Conservation (phyloP, 2,113 vertebrate genomes). For the Rhea pennata region DNA sequence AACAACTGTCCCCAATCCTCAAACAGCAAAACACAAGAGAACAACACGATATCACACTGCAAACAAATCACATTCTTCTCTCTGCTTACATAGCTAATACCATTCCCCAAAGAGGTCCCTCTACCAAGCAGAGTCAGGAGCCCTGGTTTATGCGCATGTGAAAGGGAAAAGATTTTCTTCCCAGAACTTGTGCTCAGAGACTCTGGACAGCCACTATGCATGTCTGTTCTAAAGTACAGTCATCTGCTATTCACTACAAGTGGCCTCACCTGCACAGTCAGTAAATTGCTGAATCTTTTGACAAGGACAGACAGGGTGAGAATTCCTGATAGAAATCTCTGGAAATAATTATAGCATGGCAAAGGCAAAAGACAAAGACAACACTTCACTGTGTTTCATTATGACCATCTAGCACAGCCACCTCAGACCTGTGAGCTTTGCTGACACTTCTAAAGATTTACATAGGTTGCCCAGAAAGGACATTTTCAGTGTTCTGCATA, state of each 20-base stretch:
- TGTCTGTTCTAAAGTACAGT: background rate
- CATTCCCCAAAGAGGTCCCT: background rate
- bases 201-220: background rate
- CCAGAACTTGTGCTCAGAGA: background rate
- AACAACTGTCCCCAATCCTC: background rate
- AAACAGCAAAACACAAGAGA: background rate
- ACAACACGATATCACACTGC: background rate
- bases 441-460: background rate
- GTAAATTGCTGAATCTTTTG: background rate
- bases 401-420: background rate
- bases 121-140: background rate
- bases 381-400: background rate
- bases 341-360: background rate
- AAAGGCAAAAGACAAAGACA: background rate
- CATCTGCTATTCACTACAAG: background rate
- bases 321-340: background rate
- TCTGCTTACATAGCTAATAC: rapidly evolving
- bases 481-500: background rate
- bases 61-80: background rate
- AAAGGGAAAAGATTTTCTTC: background rate
- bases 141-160: background rate
- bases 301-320: background rate
- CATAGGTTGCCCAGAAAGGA: background rate
- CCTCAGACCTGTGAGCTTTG: background rate
- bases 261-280: background rate